Conservation (phyloP, 2,797 vertebrate species). For the Microhierax caerulescens region DNA sequence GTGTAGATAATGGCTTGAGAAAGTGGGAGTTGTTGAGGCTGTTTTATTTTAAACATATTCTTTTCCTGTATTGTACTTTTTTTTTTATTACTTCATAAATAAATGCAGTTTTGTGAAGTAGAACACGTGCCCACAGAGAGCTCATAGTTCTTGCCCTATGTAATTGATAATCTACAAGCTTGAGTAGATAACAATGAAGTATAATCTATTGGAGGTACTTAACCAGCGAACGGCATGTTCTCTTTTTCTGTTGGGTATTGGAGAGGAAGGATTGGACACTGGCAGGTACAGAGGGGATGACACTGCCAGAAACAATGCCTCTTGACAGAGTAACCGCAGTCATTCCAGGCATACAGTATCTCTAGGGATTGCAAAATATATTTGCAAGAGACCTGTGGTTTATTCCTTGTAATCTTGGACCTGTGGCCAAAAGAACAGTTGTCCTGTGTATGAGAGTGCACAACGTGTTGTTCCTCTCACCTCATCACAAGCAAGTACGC, state of each 20-base stretch:
- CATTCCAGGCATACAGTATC: not conserved
- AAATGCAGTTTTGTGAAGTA: not conserved
- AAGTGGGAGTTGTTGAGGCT: not conserved
- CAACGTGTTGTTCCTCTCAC: not conserved
- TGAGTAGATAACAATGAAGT: not conserved
- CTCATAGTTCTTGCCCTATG: not conserved
- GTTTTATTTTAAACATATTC: not conserved
- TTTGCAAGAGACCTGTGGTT: not conserved
- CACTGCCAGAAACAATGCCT: not conserved
- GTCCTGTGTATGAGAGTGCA: fast-evolving
- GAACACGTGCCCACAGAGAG: not conserved
- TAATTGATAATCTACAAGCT: not conserved
- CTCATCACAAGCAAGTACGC: not conserved
- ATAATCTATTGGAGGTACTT: not conserved
- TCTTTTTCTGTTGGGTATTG: not conserved
- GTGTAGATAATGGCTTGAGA: not conserved
- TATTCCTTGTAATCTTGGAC: not conserved
- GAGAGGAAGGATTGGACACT: not conserved
- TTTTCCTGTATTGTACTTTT: not conserved
- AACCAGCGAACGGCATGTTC: not conserved
- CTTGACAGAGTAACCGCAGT: not conserved
- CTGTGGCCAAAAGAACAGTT: not conserved
- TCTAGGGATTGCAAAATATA: not conserved
- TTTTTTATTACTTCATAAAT: not conserved
- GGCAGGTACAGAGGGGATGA: not conserved